phyloP scores from a whole-genome alignment of 2,113 vertebrate genomes.

The Pygoscelis antarcticus region DNA sequence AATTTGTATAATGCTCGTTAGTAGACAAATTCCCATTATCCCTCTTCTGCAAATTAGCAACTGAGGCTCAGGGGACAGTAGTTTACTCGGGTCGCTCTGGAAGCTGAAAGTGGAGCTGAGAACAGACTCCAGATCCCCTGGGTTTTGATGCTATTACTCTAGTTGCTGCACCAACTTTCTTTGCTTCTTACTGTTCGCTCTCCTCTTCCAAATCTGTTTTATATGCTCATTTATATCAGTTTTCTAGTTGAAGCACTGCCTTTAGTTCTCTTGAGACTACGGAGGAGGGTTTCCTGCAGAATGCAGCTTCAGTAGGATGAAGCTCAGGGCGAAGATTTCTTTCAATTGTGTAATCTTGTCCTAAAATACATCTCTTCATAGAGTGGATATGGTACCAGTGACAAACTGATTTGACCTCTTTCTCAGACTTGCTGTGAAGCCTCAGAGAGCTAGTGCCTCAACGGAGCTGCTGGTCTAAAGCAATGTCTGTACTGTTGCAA shows the following conservation, averaged over 20 bases:
- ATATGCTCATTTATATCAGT: neutral
- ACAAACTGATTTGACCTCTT: slow-evolving; percentile 3
- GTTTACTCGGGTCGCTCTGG: neutral
- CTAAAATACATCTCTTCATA: neutral
- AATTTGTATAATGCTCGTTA: neutral
- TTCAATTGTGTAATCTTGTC: slow-evolving; percentile 9
- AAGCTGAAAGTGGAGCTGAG: neutral
- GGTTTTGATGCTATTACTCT: neutral
- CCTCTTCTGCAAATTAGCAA: neutral
- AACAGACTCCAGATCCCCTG: neutral
- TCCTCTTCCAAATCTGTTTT: neutral
- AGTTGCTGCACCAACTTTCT: neutral
- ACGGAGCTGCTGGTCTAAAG: neutral
- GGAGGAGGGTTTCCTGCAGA: neutral
- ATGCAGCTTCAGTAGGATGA: neutral
- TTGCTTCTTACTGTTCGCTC: neutral
- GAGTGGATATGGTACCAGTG: neutral
- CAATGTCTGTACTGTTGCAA: neutral
- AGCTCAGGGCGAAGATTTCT: neutral
- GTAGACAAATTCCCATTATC: neutral
- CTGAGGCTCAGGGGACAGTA: neutral
- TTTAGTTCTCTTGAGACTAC: neutral
- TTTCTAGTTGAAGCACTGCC: neutral
- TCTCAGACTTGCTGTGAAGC: neutral
- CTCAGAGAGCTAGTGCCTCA: neutral